Conservation (phyloP, 2,888 invertebrate species). For the Muschampia plurimacula region DNA sequence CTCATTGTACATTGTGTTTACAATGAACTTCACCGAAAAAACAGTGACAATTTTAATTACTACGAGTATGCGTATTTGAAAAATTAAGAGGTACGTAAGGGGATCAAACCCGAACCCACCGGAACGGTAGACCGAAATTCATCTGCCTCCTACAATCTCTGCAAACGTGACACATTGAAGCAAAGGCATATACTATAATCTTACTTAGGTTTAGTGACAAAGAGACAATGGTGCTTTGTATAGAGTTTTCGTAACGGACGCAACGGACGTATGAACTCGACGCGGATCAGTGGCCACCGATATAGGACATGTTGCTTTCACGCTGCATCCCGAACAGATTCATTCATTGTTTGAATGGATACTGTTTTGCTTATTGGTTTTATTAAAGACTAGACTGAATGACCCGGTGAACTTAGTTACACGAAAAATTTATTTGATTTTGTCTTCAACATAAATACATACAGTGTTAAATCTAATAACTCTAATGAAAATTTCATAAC, state of each 20-base stretch:
- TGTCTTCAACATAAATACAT: no score
- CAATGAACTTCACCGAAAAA: no score
- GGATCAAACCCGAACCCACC: no score
- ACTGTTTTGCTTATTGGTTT: slow-evolving; percentile 5
- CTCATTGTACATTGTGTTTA: no score
- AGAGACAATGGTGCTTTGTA: slow-evolving; percentile 36
- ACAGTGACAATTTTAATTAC: no score
- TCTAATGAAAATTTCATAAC: no score
- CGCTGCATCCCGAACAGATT: slow-evolving; percentile 12
- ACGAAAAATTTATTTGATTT: no score
- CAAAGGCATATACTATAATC: background rate
- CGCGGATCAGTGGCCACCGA: slow-evolving; percentile 23
- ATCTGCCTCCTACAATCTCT: background rate
- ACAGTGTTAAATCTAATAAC: no score
- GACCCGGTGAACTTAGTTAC: background rate
- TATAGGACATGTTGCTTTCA: slow-evolving; percentile 24
- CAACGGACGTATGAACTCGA: slow-evolving; percentile 11
- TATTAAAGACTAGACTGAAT: background rate
- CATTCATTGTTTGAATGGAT: slow-evolving; percentile 9
- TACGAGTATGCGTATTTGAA: no score
- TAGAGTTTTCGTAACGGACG: slow-evolving; percentile 31
- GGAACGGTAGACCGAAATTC: background rate
- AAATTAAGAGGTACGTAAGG: no score
- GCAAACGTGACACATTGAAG: no score
- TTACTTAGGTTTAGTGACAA: slow-evolving; percentile 26